These are phyloP conservation scores for Julus scanicus DNA, from an alignment of 2,888 invertebrate genomes.

Conservation along the genomic window DNA sequence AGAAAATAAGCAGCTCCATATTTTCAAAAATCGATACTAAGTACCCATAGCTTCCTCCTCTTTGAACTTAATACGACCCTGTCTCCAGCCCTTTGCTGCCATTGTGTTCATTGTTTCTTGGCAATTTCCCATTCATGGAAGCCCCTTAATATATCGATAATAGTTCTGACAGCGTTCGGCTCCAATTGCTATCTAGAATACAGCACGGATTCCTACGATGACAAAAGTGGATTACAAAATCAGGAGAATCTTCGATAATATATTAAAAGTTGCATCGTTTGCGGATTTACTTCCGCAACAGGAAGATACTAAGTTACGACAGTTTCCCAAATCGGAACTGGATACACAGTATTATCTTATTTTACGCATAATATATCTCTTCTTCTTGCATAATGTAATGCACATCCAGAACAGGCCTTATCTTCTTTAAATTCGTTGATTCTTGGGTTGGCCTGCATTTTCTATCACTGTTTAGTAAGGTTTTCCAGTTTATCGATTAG, in stretches of 20 bases:
- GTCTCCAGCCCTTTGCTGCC: not conserved
- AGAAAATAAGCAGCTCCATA: not conserved
- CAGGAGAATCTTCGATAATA: not conserved
- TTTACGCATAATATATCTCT: not conserved
- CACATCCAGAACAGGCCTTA: not conserved
- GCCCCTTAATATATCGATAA: not conserved
- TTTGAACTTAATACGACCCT: slow-evolving; percentile 13
- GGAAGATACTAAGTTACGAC: not conserved
- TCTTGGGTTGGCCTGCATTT: too few species aligned
- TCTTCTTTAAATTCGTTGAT: not conserved
- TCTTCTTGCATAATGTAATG: too few species aligned
- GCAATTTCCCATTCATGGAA: slow-evolving; percentile 40
- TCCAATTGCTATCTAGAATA: not conserved
- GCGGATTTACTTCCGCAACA: not conserved
- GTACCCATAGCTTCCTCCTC: slow-evolving; percentile 9
- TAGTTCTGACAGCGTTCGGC: not conserved
- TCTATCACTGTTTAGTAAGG: too few species aligned
- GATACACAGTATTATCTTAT: not conserved
- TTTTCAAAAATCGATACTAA: slow-evolving; percentile 18
- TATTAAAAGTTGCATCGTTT: not conserved
- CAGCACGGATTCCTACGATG: not conserved
- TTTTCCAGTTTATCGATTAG: too few species aligned
- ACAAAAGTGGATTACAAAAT: not conserved
- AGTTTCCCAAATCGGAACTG: too few species aligned
- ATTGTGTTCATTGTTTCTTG: slow-evolving; percentile 45